phyloP scores from a whole-genome alignment of 2,797 vertebrate species.

The Pelodytes ibericus region DNA sequence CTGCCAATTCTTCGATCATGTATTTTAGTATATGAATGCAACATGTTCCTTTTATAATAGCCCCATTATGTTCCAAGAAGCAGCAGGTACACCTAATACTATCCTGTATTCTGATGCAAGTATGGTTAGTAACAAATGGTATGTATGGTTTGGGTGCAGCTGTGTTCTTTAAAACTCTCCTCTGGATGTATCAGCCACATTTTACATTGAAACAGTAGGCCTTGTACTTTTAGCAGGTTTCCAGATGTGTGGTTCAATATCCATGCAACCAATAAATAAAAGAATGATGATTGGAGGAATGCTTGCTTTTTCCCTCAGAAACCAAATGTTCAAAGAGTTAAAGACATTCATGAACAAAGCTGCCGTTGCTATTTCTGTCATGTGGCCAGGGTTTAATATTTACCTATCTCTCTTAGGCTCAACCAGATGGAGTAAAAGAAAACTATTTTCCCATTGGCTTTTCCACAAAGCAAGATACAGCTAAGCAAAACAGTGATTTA shows the following conservation, averaged over 20 bases:
- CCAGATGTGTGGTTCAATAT: constrained; percentile 64
- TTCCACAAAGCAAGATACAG: constrained; percentile 53
- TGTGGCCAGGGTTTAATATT: constrained; percentile 61
- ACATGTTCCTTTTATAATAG: too few relatives aligned
- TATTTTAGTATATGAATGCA: too few relatives aligned
- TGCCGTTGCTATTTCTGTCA: constrained; percentile 58
- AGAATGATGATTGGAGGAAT: constrained; percentile 61
- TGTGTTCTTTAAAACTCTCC: constrained; percentile 22
- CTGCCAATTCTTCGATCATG: too few relatives aligned
- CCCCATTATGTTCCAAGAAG: too few relatives aligned
- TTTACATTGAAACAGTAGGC: constrained; percentile 63
- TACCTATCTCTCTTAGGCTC: constrained; percentile 53
- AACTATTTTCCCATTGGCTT: constrained; percentile 55
- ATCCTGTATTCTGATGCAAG: background rate
- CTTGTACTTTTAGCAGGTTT: constrained; percentile 57
- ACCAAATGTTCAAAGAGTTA: constrained; percentile 62
- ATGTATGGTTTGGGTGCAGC: constrained; percentile 30
- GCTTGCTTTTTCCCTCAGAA: constrained; percentile 66
- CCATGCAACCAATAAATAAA: constrained; percentile 67
- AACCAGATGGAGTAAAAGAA: constrained; percentile 57
- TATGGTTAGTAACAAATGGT: background rate
- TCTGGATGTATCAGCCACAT: constrained; percentile 4
- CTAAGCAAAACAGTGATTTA: constrained; percentile 60
- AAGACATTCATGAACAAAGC: constrained; percentile 63
- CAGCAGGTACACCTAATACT: too few relatives aligned